A percentile compares a stretch with the other conserved stretches of the same genome.
Evolutionary conservation across 2,888 invertebrate species (phyloP).

Genomic region (Cremastinae sp.): DNA sequence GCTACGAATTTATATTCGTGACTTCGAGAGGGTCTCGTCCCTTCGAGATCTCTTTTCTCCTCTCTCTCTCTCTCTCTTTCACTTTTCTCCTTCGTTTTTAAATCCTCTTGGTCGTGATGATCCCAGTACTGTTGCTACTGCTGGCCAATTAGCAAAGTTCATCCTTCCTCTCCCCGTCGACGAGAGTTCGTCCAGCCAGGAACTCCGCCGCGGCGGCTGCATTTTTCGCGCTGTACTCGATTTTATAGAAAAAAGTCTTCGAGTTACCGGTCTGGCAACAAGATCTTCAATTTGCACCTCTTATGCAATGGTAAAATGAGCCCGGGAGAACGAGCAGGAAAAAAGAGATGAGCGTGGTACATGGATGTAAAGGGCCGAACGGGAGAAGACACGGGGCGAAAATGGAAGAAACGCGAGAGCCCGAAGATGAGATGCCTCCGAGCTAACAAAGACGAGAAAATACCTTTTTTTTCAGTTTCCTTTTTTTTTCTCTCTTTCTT

Average conservation of each 20-base stretch:
- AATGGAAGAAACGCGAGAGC: slow-evolving; percentile 8
- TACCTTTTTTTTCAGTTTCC: slow-evolving; percentile 32
- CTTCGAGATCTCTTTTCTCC: slow-evolving; percentile 27
- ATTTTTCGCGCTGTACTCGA: slow-evolving; percentile 43
- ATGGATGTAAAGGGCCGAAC: no score
- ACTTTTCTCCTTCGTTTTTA: neutral
- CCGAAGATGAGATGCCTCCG: slow-evolving; percentile 17
- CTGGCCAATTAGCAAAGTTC: slow-evolving; percentile 61
- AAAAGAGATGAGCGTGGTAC: neutral
- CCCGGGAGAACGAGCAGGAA: slow-evolving; percentile 22
- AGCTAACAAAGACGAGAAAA: slow-evolving; percentile 32
- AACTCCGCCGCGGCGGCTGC: slow-evolving; percentile 39
- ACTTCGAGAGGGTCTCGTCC: slow-evolving; percentile 51
- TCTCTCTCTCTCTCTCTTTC: neutral
- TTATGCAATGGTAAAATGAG: slow-evolving; percentile 58
- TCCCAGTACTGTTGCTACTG: slow-evolving; percentile 43
- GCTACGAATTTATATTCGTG: slow-evolving; percentile 54
- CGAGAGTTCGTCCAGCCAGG: slow-evolving; percentile 10
- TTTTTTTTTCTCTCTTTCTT: no score
- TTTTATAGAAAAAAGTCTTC: slow-evolving; percentile 60
- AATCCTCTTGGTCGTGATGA: slow-evolving; percentile 30
- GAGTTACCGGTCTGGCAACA: slow-evolving; percentile 60
- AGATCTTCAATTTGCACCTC: slow-evolving; percentile 60
- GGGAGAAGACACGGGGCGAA: slow-evolving; percentile 16
- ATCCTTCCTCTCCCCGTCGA: slow-evolving; percentile 37